These are phyloP conservation scores for Chiloscyllium punctatum DNA, from an alignment of 2,797 vertebrate species.

Conservation along the genomic window DNA sequence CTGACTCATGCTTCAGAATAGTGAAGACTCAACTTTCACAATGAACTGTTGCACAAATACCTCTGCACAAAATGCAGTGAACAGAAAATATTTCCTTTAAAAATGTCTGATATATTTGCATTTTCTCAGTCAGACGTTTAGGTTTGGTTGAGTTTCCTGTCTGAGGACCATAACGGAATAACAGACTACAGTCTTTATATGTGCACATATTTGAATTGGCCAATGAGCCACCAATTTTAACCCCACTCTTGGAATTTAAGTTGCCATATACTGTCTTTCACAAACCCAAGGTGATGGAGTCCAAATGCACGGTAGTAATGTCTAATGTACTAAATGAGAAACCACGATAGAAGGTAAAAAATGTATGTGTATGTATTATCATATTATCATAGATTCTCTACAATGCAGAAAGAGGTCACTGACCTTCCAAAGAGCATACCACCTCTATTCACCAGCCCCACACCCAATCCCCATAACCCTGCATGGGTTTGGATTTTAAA, in stretches of 20 bases:
- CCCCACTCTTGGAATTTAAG: not conserved
- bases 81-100: not conserved
- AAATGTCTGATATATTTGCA: not conserved
- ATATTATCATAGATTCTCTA: too few relatives aligned
- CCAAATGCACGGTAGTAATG: not conserved
- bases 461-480: too few relatives aligned
- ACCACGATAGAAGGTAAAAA: too few relatives aligned
- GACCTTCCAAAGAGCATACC: too few relatives aligned
- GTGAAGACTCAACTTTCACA: not conserved
- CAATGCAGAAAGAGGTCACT: too few relatives aligned
- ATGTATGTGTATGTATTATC: too few relatives aligned
- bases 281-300: not conserved
- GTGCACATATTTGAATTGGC: not conserved
- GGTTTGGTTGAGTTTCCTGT: not conserved
- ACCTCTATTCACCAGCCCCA: too few relatives aligned
- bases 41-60: not conserved
- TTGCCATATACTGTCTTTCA: not conserved
- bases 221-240: not conserved
- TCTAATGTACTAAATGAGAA: not conserved
- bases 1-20: not conserved
- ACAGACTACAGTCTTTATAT: not conserved
- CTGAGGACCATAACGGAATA: not conserved
- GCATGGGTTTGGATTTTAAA: too few relatives aligned
- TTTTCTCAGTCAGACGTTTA: not conserved
- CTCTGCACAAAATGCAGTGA: not conserved